Base-by-base conservation (phyloP, 2,797 vertebrate genomes). In the Falco naumanni region DNA sequence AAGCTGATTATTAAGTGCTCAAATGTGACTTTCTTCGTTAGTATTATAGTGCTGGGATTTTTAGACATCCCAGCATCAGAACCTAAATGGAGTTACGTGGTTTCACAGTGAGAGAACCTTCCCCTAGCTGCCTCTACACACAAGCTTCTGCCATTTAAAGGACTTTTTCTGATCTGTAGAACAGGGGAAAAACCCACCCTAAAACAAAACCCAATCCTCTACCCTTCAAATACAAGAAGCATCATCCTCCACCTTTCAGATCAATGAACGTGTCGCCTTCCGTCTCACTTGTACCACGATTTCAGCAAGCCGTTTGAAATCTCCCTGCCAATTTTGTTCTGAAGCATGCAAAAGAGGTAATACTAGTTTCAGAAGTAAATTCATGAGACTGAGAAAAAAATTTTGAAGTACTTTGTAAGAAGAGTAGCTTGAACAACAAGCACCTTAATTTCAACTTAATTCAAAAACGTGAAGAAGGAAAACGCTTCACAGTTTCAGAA, bases 401-500 rank as follows among this genome's bases (percentile, higher is more conserved):
- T 39, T 24, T 57, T 43, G 8, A 82, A 82, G 22, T 39, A 56
- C 26, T 80, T 83, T 0, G 2, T 54, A 95, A 61, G 68, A 89
- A 91, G 68, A 76, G 47, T 3, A 69, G 65, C n/a, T 76, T 71
- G 61, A 93, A 63, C 39, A 90, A 70, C 57, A 87, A 93, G 92
- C 91, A 94, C 84, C 69, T 75, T 29, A 31, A 70, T 68, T 80
- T 75, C 37, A 71, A 75, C 37, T 51, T 54, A 64, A 85, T 80
- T 78, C 10, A 80, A 6, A 80, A 64, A 43, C 6, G 15, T 37
- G 54, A 69, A 74, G 64, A 91, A 82, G 37, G 37, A 77, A 87
- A 95, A 81, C 33, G 71, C 60, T 87, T 82, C 71, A 94, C 50
- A 80, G 92, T 77, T 93, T 89, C 61, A 77, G 72, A 89, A 89